A percentile compares a stretch with the other conserved stretches of the same genome.
phyloP scores from a whole-genome alignment of 2,888 invertebrate genomes.

The Charanyca ferruginea region DNA sequence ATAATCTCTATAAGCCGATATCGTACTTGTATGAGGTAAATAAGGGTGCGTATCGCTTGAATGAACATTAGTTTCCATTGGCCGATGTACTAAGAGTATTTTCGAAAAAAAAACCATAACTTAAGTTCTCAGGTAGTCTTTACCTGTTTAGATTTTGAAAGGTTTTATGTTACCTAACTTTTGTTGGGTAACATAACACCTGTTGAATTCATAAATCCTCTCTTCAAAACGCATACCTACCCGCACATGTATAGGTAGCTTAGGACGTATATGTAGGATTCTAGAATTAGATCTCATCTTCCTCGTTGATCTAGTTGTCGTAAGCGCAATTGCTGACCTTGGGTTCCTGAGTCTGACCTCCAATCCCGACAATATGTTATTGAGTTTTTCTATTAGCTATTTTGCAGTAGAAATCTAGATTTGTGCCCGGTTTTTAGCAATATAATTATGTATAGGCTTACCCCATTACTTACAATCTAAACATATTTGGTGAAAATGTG shows the following conservation, averaged over 20 bases:
- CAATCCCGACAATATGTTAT: too few relatives aligned
- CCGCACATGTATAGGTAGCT: too few relatives aligned
- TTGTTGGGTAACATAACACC: not conserved
- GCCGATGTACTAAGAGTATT: slow-evolving; percentile 6
- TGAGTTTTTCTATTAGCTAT: not conserved
- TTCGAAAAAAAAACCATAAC: not conserved
- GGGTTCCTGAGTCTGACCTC: too few relatives aligned
- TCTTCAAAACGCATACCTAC: not conserved
- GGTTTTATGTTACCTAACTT: too few relatives aligned
- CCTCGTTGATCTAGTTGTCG: too few relatives aligned
- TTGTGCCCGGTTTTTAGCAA: not conserved
- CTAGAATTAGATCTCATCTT: too few relatives aligned
- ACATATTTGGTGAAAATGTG: too few relatives aligned
- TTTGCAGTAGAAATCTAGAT: not conserved
- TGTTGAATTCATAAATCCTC: slow-evolving; percentile 11
- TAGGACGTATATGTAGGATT: too few relatives aligned
- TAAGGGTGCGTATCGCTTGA: slow-evolving; percentile 8
- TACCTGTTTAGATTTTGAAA: not conserved
- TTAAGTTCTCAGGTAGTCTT: not conserved
- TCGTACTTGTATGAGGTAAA: not conserved
- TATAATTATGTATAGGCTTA: too few relatives aligned
- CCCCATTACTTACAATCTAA: too few relatives aligned
- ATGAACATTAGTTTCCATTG: not conserved
- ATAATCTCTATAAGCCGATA: not conserved
- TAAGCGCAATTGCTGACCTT: too few relatives aligned